A percentile compares a stretch with the other conserved stretches of the same genome.
phyloP scores from a whole-genome alignment of 2,888 invertebrate genomes.

The Drosophila pegasa region DNA sequence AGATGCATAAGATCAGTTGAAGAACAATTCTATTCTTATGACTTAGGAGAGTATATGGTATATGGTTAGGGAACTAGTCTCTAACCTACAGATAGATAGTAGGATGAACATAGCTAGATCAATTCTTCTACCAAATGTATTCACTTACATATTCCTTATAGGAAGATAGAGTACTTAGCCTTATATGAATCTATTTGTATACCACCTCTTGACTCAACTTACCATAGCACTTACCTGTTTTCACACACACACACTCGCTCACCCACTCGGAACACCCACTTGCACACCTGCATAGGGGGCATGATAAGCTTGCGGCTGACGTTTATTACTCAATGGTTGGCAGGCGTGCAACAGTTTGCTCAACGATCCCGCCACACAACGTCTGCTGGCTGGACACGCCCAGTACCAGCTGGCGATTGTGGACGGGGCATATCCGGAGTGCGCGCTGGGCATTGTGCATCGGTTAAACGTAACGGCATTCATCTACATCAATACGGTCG shows the following conservation, averaged over 20 bases:
- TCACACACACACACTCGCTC: not conserved
- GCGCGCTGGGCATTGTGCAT: constrained; percentile 89
- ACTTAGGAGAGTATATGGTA: too few relatives aligned
- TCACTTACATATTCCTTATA: too few relatives aligned
- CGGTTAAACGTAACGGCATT: constrained; percentile 90
- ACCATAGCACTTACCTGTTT: too few relatives aligned
- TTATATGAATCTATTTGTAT: too few relatives aligned
- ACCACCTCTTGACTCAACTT: too few relatives aligned
- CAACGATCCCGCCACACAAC: constrained; percentile 88
- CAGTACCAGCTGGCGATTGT: constrained; percentile 88
- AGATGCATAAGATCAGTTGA: not conserved
- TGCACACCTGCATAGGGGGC: not conserved
- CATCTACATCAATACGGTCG: constrained; percentile 92
- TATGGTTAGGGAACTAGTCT: too few relatives aligned
- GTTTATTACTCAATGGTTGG: constrained; percentile 54
- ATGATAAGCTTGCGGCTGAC: constrained; percentile 46
- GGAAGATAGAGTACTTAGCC: too few relatives aligned
- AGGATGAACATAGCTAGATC: too few relatives aligned
- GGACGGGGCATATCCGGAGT: constrained; percentile 92
- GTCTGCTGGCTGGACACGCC: constrained; percentile 83
- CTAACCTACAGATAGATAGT: too few relatives aligned
- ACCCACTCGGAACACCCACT: not conserved
- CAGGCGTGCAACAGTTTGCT: constrained; percentile 89
- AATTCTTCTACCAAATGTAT: too few relatives aligned
- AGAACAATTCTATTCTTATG: too few relatives aligned